These are phyloP conservation scores for Liopterus haemorrhoidalis DNA, from an alignment of 2,888 invertebrate species.

Conservation along the genomic window DNA sequence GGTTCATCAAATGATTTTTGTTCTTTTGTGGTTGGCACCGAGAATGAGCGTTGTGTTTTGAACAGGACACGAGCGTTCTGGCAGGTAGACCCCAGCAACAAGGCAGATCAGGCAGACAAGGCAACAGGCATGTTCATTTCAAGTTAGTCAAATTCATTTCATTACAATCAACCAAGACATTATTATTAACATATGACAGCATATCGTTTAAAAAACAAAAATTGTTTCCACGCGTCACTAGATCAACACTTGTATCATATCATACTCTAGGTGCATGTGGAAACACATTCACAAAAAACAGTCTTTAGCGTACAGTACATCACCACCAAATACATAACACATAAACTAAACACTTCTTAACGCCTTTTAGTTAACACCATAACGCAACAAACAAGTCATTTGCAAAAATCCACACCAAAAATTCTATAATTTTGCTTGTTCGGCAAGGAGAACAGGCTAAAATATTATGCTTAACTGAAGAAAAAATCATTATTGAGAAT, in stretches of 20 bases:
- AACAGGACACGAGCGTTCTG: constrained; percentile 71
- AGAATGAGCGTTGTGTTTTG: constrained; percentile 88
- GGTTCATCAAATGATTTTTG: constrained; percentile 48
- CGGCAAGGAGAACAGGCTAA: no score
- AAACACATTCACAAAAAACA: constrained; percentile 25
- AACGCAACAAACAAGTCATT: no score
- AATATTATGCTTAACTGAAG: no score
- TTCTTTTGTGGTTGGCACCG: constrained; percentile 86
- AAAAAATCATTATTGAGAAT: no score
- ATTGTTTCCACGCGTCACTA: constrained; percentile 18
- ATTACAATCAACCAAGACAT: constrained; percentile 13
- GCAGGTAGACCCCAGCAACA: constrained; percentile 41
- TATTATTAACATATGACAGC: constrained; percentile 6
- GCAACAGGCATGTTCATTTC: constrained; percentile 41
- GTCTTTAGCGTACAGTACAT: constrained; percentile 27
- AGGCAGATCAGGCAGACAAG: constrained; percentile 41
- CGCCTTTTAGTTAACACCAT: no score
- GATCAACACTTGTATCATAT: constrained; percentile 19
- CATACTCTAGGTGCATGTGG: constrained; percentile 17
- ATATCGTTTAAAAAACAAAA: constrained; percentile 15
- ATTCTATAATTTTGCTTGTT: no score
- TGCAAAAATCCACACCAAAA: no score
- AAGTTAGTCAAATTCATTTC: constrained; percentile 18
- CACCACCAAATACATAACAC: constrained; percentile 31
- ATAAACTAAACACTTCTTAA: no score